Evolutionary conservation across 2,888 invertebrate species (phyloP), one percentile per base, ranked within the genome.

Genomic region (Zygothrica quintamaculata): DNA sequence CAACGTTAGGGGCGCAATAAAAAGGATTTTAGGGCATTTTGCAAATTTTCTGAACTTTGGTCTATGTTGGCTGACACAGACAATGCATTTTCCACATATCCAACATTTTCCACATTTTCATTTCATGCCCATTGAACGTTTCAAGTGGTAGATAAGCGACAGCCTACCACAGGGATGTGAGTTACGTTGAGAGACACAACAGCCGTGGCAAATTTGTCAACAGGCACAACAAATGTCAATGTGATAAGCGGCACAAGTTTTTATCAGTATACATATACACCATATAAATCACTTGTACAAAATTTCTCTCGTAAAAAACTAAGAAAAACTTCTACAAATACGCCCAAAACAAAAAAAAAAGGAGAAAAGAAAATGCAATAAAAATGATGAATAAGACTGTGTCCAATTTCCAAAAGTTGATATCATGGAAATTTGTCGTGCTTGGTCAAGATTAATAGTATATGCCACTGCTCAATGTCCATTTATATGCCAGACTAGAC

Each of bases 191-290:
- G 37, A 37, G 65, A 1, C 13, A 37, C 9, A 9, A 12, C 16
- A 46, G 42, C 65, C 85, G 68, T 82, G 57, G 65, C 73, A 70
- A 86, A 82, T 84, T 84, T 84, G 84, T 86, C 82, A 82, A 74
- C 61, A 65, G 56, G 68, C 70, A 60, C 65, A 47, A 65, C 74
- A 84, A 81, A 73, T 80, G 84, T 77, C 77, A 79, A 58, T 64
- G 60, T 57, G 86, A 84, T 84, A 84, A 86, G 81, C 80, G 81
- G 47, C 39, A 66, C 76, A 70, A 73, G 65, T 78, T 85, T 72
- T 82, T 82, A 84, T 86, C 86, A 65, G 53, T 15, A 39, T 43
- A 22, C 52, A 52, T 53, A 76, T 71, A 40, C 61, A 12, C 37
- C 34, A 61, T 59, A 84, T 84, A 86, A 82, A 84, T 82, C 86